phyloP scores from a whole-genome alignment of 2,797 vertebrate species.

The Protosalanx chinensis region DNA sequence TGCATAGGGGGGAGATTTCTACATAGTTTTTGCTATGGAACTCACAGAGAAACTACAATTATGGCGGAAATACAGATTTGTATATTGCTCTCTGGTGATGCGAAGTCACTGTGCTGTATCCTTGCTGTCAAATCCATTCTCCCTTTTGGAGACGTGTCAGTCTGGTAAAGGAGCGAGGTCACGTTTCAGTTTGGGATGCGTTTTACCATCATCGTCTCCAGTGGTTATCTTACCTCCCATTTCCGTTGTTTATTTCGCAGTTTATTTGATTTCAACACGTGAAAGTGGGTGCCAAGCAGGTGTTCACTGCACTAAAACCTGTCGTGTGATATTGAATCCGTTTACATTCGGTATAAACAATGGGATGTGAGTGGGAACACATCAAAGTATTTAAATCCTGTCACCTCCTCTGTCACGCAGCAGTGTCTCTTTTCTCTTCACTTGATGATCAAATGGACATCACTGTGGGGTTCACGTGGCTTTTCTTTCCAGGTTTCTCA shows the following conservation, averaged over 20 bases:
- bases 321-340: not conserved
- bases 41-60: not conserved
- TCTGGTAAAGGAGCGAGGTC: conserved; percentile 4
- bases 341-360: not conserved
- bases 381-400: not conserved
- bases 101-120: not conserved
- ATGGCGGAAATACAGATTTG: not conserved
- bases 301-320: not conserved
- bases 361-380: not conserved
- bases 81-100: not conserved
- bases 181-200: not conserved
- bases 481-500: conserved; percentile 5
- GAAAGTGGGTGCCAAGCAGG: too few relatives aligned
- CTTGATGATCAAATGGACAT: conserved; percentile 4
- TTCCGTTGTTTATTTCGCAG: not conserved
- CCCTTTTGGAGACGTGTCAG: conserved; percentile 5
- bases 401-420: not conserved
- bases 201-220: not conserved
- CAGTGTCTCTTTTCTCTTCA: not conserved
- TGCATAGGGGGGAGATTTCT: too few relatives aligned
- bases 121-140: not conserved
- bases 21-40: too few relatives aligned
- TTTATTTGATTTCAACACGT: too few relatives aligned
- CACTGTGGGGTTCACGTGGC: conserved; percentile 7
- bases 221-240: not conserved